Percentiles rank a stretch among this genome's conserved stretches.
Evolutionary conservation across 2,113 vertebrate genomes (phyloP).

Genomic region (Machaerirhynchus nigripectus): DNA sequence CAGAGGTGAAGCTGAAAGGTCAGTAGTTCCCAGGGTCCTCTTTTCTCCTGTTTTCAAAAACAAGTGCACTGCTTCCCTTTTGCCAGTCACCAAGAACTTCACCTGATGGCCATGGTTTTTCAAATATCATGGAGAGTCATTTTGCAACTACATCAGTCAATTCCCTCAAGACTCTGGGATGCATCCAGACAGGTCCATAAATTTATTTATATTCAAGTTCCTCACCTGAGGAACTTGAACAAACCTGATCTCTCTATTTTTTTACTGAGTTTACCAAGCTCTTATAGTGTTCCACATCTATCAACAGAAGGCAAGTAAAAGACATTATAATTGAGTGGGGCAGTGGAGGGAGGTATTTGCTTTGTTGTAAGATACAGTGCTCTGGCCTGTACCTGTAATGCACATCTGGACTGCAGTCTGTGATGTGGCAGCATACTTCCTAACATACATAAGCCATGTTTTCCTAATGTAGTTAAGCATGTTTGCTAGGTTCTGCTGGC

Average conservation of each 20-base stretch:
- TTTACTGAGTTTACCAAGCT: not conserved
- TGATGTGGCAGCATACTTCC: not conserved
- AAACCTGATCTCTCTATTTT: not conserved
- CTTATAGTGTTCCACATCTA: not conserved
- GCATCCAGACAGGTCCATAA: not conserved
- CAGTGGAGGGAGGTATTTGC: not conserved
- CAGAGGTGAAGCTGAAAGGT: not conserved
- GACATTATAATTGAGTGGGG: accelerated
- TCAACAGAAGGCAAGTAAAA: not conserved
- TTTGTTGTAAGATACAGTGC: not conserved
- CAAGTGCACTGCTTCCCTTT: not conserved
- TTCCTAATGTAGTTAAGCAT: not conserved
- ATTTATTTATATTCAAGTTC: not conserved
- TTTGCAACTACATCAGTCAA: not conserved
- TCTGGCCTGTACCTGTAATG: not conserved
- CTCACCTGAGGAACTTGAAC: not conserved
- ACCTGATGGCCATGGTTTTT: not conserved
- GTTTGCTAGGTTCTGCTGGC: not conserved
- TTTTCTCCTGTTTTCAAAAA: not conserved
- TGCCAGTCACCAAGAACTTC: not conserved
- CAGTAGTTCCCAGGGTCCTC: not conserved
- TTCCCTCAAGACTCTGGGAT: not conserved
- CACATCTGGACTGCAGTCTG: not conserved
- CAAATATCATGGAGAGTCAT: not conserved
- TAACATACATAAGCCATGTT: not conserved